A percentile compares a stretch with the other conserved stretches of the same genome.
Evolutionary conservation across 2,888 invertebrate genomes (phyloP).

Genomic region (Chalcis sispes): DNA sequence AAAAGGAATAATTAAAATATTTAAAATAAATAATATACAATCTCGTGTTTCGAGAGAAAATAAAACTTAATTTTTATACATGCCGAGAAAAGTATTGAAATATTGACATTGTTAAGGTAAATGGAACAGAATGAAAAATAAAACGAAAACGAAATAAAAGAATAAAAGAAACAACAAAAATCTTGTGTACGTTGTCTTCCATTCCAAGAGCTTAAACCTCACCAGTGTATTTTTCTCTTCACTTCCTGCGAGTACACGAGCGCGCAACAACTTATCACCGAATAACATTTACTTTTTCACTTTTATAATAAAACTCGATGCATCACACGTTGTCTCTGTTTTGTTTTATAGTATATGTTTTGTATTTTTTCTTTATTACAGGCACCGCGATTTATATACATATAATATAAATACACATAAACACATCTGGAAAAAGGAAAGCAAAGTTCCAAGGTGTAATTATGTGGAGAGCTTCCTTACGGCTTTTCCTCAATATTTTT

Average conservation of each 20-base stretch:
- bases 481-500: background rate
- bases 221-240: background rate
- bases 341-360: too few species aligned
- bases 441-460: background rate
- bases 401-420: background rate
- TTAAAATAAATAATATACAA: too few species aligned
- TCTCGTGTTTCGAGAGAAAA: too few species aligned
- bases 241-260: background rate
- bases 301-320: conserved; percentile 16
- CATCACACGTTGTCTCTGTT: too few species aligned
- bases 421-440: background rate
- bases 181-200: background rate
- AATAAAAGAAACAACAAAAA: background rate
- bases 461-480: background rate
- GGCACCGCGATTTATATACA: background rate
- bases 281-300: conserved; percentile 5
- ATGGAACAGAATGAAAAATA: too few species aligned
- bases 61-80: too few species aligned
- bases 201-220: background rate
- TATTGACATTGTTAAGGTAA: too few species aligned
- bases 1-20: too few species aligned
- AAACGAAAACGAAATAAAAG: too few species aligned
- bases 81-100: too few species aligned
- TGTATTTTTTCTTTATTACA: too few species aligned
- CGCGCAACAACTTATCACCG: background rate